Evolutionary conservation across 2,797 vertebrate genomes (phyloP).

Genomic region (Chelonia mydas): DNA sequence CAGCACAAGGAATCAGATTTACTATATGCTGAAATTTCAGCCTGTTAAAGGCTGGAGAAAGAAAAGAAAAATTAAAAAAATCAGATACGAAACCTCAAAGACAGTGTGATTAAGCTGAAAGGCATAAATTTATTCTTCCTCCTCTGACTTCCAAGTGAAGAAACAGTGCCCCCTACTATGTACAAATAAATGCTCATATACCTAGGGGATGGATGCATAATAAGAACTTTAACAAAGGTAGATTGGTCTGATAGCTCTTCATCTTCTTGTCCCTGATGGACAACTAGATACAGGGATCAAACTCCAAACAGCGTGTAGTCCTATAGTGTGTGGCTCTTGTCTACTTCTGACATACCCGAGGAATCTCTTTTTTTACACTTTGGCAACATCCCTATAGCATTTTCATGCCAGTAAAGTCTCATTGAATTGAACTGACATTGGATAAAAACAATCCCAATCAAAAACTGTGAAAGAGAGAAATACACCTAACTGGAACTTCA

Average conservation of each 20-base stretch:
- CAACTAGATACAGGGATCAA: neutral
- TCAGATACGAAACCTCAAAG: neutral
- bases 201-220: neutral
- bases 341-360: neutral
- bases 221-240: neutral
- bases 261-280: neutral
- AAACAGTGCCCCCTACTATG: neutral
- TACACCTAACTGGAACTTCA: neutral
- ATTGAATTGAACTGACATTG: neutral
- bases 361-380: neutral
- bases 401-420: neutral
- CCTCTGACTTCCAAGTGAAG: neutral
- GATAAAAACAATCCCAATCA: neutral
- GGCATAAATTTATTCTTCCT: neutral
- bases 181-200: neutral
- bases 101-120: neutral
- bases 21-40: neutral
- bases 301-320: fast-evolving
- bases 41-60: neutral
- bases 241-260: neutral
- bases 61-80: neutral
- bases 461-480: fast-evolving
- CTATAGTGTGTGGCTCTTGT: neutral
- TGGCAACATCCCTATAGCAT: neutral
- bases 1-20: neutral